These are phyloP conservation scores for Columba livia DNA, from an alignment of 2,113 vertebrate genomes.

Conservation along the genomic window DNA sequence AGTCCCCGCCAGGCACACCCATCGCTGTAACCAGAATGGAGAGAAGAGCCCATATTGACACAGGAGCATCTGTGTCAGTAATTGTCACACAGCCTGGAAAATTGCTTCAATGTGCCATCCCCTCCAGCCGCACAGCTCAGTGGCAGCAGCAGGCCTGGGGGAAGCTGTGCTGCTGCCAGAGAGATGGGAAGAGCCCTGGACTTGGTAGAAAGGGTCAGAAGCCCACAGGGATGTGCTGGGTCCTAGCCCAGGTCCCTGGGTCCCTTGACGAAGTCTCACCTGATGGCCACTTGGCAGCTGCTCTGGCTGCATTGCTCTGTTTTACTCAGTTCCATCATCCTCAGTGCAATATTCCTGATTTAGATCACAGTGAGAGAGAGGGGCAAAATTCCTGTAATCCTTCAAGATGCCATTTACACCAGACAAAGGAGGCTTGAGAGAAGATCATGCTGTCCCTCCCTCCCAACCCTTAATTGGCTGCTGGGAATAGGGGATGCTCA, in stretches of 20 bases:
- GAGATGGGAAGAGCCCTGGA: background rate
- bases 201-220: background rate
- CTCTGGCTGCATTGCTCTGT: background rate
- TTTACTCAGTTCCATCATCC: background rate
- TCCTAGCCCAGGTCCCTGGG: background rate
- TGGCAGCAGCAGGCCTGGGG: background rate
- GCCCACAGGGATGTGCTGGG: background rate
- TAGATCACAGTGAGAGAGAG: background rate
- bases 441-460: background rate
- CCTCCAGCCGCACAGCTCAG: slow-evolving; percentile 12
- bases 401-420: background rate
- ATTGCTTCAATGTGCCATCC: slow-evolving; percentile 53
- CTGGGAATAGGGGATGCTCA: background rate
- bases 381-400: rapidly evolving
- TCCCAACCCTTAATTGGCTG: background rate
- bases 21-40: slow-evolving; percentile 36
- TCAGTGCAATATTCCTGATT: background rate
- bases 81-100: slow-evolving; percentile 60
- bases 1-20: slow-evolving; percentile 65
- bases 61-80: slow-evolving; percentile 72
- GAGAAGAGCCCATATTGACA: slow-evolving; percentile 70
- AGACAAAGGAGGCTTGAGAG: background rate
- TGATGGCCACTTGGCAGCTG: background rate
- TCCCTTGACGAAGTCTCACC: background rate
- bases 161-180: background rate